Percentiles rank a stretch among this genome's conserved stretches.
Conservation (phyloP, 2,113 vertebrate species). For the Uria lomvia region DNA sequence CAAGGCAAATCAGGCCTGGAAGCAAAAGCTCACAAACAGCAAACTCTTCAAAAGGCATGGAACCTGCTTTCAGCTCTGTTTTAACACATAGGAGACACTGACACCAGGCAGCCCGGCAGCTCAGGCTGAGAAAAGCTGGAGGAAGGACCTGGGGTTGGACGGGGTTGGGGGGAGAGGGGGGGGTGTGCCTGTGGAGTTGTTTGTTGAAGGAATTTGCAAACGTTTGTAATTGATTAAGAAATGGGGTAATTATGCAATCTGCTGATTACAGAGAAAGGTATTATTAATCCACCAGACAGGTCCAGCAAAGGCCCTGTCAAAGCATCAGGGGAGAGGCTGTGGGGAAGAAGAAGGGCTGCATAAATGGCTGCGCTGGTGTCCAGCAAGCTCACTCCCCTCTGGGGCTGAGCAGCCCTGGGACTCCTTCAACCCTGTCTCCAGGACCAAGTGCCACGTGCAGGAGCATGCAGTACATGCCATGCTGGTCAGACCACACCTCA, state of each 20-base stretch:
- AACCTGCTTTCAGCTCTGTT: background rate
- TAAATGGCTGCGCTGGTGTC: too few relatives aligned
- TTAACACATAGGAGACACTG: background rate
- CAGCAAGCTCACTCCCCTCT: background rate
- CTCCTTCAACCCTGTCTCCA: rapidly evolving
- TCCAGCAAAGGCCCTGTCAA: background rate
- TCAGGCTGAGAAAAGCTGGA: background rate
- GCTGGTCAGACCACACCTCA: background rate
- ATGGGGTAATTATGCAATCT: background rate
- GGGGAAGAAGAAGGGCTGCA: background rate
- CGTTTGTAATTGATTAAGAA: background rate
- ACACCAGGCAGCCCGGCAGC: background rate
- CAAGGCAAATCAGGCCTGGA: background rate
- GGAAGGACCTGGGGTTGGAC: background rate
- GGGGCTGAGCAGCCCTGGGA: background rate
- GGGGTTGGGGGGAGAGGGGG: background rate
- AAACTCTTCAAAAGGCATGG: background rate
- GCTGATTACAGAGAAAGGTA: background rate
- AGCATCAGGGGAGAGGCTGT: background rate
- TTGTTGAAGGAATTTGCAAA: background rate
- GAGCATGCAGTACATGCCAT: rapidly evolving
- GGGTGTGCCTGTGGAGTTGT: background rate
- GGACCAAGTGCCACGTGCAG: background rate
- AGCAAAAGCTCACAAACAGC: background rate
- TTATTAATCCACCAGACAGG: background rate